Conservation (phyloP, 2,113 vertebrate genomes). For the Aythya baeri region DNA sequence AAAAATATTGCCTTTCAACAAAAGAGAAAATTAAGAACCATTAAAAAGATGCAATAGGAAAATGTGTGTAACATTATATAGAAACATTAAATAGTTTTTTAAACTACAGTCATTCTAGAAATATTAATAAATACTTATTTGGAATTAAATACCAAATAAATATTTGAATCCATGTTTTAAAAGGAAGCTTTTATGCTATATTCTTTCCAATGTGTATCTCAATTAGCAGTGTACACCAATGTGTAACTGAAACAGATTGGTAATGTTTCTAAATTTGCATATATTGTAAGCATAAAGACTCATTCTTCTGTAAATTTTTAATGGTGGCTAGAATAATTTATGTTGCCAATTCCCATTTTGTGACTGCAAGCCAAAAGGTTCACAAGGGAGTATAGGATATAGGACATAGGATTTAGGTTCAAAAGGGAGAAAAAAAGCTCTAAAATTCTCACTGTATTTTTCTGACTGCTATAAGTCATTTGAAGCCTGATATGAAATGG, state of each 20-base stretch:
- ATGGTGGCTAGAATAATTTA: not conserved
- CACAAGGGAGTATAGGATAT: not conserved
- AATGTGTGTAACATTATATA: not conserved
- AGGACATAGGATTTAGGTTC: not conserved
- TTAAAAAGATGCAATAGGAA: not conserved
- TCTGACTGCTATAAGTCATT: not conserved
- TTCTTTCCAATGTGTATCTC: not conserved
- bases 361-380: not conserved
- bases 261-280: not conserved
- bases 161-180: not conserved
- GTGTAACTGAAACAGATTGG: not conserved
- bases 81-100: not conserved
- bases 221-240: not conserved
- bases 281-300: not conserved
- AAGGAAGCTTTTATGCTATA: not conserved
- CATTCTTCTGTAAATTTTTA: not conserved
- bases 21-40: not conserved
- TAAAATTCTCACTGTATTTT: not conserved
- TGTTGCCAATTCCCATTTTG: not conserved
- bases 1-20: not conserved
- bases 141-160: too few relatives aligned
- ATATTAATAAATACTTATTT: not conserved
- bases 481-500: not conserved
- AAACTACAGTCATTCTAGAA: not conserved
- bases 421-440: not conserved